phyloP scores from a whole-genome alignment of 2,888 invertebrate genomes.

The Automeris io region DNA sequence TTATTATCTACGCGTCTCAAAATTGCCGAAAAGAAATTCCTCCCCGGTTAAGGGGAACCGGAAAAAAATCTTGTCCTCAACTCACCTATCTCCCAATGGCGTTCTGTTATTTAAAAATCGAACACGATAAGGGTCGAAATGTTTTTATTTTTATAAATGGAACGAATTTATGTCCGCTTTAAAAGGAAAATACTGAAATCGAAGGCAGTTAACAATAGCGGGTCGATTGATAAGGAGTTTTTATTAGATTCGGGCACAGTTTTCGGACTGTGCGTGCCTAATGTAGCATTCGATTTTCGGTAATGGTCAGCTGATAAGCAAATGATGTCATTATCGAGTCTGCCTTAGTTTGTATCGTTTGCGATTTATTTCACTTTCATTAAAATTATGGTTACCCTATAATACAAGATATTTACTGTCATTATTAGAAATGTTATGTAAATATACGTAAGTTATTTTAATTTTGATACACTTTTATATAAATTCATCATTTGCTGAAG shows the following conservation, averaged over 20 bases:
- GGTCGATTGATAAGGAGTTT: slow-evolving; percentile 64
- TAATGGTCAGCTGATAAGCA: slow-evolving; percentile 77
- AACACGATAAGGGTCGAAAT: slow-evolving; percentile 71
- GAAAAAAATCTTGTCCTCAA: slow-evolving; percentile 68
- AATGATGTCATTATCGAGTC: slow-evolving; percentile 70
- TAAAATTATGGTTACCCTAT: slow-evolving; percentile 13
- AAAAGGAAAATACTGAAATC: slow-evolving; percentile 67
- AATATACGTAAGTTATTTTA: no score
- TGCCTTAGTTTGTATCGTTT: slow-evolving; percentile 62
- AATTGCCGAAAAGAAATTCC: slow-evolving; percentile 75
- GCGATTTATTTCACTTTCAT: slow-evolving; percentile 38
- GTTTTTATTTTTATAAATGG: slow-evolving; percentile 74
- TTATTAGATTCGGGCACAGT: slow-evolving; percentile 60
- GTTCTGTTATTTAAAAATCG: slow-evolving; percentile 74
- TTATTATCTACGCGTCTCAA: slow-evolving; percentile 76
- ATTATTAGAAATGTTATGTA: no score
- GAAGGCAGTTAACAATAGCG: slow-evolving; percentile 60
- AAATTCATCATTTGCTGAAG: no score
- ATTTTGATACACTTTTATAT: no score
- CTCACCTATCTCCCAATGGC: slow-evolving; percentile 60
- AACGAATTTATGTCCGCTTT: slow-evolving; percentile 67
- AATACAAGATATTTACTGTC: no score
- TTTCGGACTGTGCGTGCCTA: slow-evolving; percentile 67
- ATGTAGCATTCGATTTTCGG: slow-evolving; percentile 74
- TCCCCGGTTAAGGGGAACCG: slow-evolving; percentile 63